These are phyloP conservation scores for Spinibarbus caldwelli DNA, from an alignment of 2,797 vertebrate genomes.

Conservation along the genomic window DNA sequence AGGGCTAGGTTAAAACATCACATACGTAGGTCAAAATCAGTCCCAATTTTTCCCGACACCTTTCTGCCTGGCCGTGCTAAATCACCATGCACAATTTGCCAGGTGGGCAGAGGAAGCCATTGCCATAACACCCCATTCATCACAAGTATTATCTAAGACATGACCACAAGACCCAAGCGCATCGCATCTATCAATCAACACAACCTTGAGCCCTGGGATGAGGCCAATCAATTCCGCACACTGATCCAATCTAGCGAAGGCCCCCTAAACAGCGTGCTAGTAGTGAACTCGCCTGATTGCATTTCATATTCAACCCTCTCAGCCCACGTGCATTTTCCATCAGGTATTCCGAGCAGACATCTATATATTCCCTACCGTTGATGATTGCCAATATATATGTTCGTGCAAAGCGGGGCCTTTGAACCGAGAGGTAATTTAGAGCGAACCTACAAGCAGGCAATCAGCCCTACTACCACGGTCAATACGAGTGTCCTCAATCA, in stretches of 20 bases:
- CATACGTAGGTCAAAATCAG: constrained; percentile 2
- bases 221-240: constrained; percentile 60
- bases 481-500: constrained; percentile 45
- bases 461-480: constrained; percentile 38
- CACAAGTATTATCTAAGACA: constrained; percentile 56
- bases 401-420: constrained; percentile 35
- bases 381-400: constrained; percentile 48
- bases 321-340: constrained; percentile 45
- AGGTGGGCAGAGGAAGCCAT: constrained; percentile 17
- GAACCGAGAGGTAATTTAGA: constrained; percentile 45
- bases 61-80: constrained; percentile 32
- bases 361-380: constrained; percentile 31
- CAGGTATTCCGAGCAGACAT: constrained; percentile 43
- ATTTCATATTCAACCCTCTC: constrained; percentile 65
- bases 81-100: constrained; percentile 32
- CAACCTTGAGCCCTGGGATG: constrained; percentile 50
- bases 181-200: constrained; percentile 59
- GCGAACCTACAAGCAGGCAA: constrained; percentile 36
- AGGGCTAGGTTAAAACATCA: constrained; percentile 14
- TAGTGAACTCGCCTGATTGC: constrained; percentile 65
- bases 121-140: constrained; percentile 57
- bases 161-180: constrained; percentile 46
- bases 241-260: constrained; percentile 57
- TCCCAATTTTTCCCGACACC: constrained; percentile 10
- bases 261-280: constrained; percentile 54